Percentiles rank a stretch among this genome's conserved stretches.
phyloP scores from a whole-genome alignment of 2,888 invertebrate genomes.

The Tenodera sinensis region DNA sequence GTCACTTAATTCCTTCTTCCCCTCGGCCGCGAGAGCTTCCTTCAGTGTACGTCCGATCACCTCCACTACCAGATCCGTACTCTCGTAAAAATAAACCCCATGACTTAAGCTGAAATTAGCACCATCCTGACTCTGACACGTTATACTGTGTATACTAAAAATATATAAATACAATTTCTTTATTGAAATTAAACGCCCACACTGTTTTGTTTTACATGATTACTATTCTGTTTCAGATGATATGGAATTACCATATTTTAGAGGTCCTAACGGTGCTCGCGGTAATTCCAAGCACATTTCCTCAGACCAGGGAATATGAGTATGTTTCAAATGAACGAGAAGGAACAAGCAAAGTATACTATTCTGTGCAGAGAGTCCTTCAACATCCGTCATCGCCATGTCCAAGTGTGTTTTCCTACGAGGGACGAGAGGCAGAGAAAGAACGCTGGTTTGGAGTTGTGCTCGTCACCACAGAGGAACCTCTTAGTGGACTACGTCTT shows the following conservation, averaged over 20 bases:
- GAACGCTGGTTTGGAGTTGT: constrained; percentile 61
- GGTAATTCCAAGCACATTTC: background rate
- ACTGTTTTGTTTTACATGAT: no score
- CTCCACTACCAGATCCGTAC: no score
- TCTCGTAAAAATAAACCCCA: no score
- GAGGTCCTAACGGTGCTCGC: background rate
- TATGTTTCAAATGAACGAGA: background rate
- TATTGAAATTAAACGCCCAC: no score
- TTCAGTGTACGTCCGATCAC: no score
- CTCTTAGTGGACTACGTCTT: constrained; percentile 57
- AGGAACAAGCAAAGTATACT: background rate
- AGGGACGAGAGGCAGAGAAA: constrained; percentile 51
- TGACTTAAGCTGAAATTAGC: no score
- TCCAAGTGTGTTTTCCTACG: constrained; percentile 58
- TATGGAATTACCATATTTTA: background rate
- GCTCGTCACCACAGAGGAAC: constrained; percentile 54
- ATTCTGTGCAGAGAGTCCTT: background rate
- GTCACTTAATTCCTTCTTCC: no score
- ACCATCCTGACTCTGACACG: no score
- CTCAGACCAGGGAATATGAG: background rate
- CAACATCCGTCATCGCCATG: constrained; percentile 46
- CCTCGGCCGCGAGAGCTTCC: no score
- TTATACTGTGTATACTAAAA: no score
- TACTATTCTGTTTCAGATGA: background rate
- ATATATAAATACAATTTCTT: no score